Percentiles rank a stretch among this genome's conserved stretches.
phyloP scores from a whole-genome alignment of 2,888 invertebrate genomes.

The Drosophila anomelani region DNA sequence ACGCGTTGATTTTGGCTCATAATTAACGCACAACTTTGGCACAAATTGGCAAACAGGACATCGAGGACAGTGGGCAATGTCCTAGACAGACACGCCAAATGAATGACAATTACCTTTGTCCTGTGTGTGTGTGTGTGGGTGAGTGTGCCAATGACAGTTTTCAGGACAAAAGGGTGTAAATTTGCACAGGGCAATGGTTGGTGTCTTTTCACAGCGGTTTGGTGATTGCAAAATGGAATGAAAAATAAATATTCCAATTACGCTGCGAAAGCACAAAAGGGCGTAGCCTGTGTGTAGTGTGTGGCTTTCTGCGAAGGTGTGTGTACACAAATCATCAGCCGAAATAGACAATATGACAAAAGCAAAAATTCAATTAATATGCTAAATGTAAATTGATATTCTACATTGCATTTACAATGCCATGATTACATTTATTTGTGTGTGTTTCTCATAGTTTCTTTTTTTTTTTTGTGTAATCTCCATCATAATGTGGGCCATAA shows the following conservation, averaged over 20 bases:
- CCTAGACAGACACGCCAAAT: conserved; percentile 44
- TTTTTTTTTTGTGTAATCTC: conserved; percentile 21
- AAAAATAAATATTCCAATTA: conserved; percentile 81
- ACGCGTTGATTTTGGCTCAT: conserved; percentile 73
- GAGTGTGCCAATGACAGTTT: conserved; percentile 33
- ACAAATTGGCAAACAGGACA: conserved; percentile 72
- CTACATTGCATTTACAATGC: conserved; percentile 60
- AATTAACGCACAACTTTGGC: conserved; percentile 77
- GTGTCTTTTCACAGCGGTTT: conserved; percentile 58
- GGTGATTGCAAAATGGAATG: conserved; percentile 74
- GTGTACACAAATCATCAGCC: conserved; percentile 36
- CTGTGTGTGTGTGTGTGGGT: conserved; percentile 18
- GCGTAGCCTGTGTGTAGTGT: not conserved
- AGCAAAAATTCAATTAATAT: conserved; percentile 80
- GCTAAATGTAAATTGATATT: conserved; percentile 79
- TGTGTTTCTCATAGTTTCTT: conserved; percentile 8
- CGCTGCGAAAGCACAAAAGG: conserved; percentile 44
- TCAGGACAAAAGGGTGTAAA: conserved; percentile 19
- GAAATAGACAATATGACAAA: conserved; percentile 65
- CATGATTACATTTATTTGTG: conserved; percentile 38
- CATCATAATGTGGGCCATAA: conserved; percentile 36
- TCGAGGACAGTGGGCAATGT: conserved; percentile 29
- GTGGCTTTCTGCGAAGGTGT: conserved; percentile 5
- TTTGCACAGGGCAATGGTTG: conserved; percentile 1
- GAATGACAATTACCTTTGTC: conserved; percentile 75